phyloP scores from a whole-genome alignment of 2,113 vertebrate species.

The Zingel zingel region DNA sequence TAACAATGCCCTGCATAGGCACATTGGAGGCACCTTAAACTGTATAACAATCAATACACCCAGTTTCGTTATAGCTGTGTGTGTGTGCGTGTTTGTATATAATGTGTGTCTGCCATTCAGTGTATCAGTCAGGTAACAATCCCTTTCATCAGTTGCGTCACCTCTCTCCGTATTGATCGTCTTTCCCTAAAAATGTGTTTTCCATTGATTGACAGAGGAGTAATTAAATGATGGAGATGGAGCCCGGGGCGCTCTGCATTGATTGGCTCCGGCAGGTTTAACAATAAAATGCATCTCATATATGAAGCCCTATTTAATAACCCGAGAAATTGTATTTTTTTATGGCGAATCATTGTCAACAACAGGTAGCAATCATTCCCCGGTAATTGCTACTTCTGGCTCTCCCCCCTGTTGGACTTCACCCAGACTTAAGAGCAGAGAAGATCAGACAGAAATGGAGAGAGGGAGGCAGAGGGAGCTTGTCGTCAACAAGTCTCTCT shows the following conservation, averaged over 20 bases:
- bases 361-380: constrained; percentile 50
- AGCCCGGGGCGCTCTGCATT: constrained; percentile 36
- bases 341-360: constrained; percentile 60
- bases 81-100: neutral
- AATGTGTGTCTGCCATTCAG: neutral
- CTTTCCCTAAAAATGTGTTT: constrained; percentile 67
- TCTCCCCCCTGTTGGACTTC: constrained; percentile 1
- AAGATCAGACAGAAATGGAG: constrained; percentile 4
- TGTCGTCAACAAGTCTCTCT: constrained; percentile 12
- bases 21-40: constrained; percentile 1
- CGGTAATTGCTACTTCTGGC: constrained; percentile 59
- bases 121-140: constrained; percentile 35
- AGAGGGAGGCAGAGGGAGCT: neutral
- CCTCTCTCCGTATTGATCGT: constrained; percentile 58
- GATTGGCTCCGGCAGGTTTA: constrained; percentile 52
- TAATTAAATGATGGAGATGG: constrained; percentile 63
- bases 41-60: constrained; percentile 31
- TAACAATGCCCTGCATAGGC: neutral
- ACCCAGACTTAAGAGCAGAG: constrained; percentile 41
- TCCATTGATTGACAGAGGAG: constrained; percentile 65
- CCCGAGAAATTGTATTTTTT: constrained; percentile 54
- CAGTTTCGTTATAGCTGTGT: neutral
- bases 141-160: constrained; percentile 44
- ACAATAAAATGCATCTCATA: constrained; percentile 43
- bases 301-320: constrained; percentile 54